Evolutionary conservation across 2,888 invertebrate genomes (phyloP), one percentile per base, ranked within the genome.

Genomic region (Chironomus riparius): DNA sequence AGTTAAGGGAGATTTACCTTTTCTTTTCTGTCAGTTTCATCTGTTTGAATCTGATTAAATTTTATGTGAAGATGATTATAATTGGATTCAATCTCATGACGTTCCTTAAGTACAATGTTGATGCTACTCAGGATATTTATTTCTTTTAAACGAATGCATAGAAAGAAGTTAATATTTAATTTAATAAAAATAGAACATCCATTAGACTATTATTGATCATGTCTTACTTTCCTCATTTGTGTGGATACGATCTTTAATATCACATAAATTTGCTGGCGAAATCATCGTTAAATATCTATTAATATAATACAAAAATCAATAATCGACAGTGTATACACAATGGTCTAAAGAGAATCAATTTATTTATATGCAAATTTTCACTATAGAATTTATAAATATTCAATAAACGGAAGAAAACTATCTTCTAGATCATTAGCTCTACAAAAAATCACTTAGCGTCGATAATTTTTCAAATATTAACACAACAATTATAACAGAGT

Each of bases 1-100:
- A 38, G 38, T 38, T 38, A 38, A 38, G 10, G 38, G 38, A 38
- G 38, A 10, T 38, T 38, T 74, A 77, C 77, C 77, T 76, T 70
- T 69, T 77, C 74, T 21, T 76, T 50, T 47, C 76, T 48, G 47
- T 77, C 77, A 18, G 56, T 69, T 72, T 77, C 76, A 18, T 77
- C 77, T 47, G 48, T 47, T 56, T 77, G 76, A 61, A 77, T 71
- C 69, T 77, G 75, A 38, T 70, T 70, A 13, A 71, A 76, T 50
- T 77, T 77, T n/a, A 76, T 12, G 61, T 76, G 61, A 22, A 77
- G 70, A 68, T 70, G 65, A 38, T 77, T 77, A 38, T 75, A 77
- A 71, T 77, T 77, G 47, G 77, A 38, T 24, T 77, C 77, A 68
- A 77, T 77, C 28, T 77, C 77, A 71, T 77, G 77, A 15, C 76